These are phyloP conservation scores for Pristionchus fissidentatus DNA, from an alignment of 2,888 invertebrate species.

Conservation along the genomic window DNA sequence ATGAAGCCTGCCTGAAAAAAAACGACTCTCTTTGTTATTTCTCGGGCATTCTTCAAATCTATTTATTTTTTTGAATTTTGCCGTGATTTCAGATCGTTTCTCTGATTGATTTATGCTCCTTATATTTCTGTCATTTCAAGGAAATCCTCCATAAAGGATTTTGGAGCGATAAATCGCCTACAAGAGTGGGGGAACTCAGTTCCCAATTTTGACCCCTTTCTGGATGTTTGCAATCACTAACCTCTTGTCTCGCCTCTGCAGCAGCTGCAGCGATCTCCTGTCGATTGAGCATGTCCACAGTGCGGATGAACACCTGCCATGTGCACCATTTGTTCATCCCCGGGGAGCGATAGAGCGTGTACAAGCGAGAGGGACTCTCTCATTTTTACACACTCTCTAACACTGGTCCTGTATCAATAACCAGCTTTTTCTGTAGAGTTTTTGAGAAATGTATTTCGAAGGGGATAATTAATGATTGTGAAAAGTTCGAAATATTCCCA, in stretches of 20 bases:
- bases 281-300: conserved; percentile 21
- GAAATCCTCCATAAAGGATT: background rate
- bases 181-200: background rate
- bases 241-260: conserved; percentile 28
- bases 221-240: background rate
- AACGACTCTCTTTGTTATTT: background rate
- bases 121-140: background rate
- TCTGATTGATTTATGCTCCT: too few relatives aligned
- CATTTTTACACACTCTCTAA: too few relatives aligned
- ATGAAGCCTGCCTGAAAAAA: conserved; percentile 2
- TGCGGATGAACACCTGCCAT: conserved; percentile 1
- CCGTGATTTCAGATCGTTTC: too few relatives aligned
- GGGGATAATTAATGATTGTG: too few relatives aligned
- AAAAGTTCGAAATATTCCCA: too few relatives aligned
- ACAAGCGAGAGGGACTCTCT: too few relatives aligned
- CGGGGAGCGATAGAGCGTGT: too few relatives aligned
- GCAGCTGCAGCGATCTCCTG: conserved; percentile 37
- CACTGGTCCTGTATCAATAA: too few relatives aligned
- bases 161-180: background rate
- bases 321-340: background rate
- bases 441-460: too few relatives aligned
- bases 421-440: too few relatives aligned
- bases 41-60: background rate
- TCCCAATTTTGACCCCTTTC: background rate
- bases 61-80: too few relatives aligned